Conservation (phyloP, 2,888 invertebrate genomes). For the Lydus trimaculatus region DNA sequence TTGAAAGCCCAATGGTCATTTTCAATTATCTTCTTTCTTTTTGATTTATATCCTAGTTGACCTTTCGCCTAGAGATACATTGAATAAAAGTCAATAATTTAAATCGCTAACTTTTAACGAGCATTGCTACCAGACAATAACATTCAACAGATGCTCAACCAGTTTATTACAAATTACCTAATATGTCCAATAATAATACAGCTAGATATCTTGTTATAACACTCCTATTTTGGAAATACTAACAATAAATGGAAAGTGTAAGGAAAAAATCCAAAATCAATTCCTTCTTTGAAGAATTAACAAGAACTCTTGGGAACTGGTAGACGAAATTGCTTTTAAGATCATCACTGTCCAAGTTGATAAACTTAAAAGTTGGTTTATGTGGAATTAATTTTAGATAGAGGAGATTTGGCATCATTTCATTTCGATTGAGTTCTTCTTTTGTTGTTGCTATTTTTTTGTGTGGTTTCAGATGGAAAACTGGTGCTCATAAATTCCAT, state of each 20-base stretch:
- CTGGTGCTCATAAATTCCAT: neutral
- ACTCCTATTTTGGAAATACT: neutral
- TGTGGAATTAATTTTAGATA: neutral
- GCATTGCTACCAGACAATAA: conserved; percentile 17
- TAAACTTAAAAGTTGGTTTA: neutral
- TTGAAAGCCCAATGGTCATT: neutral
- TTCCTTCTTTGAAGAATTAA: neutral
- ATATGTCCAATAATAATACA: conserved; percentile 16
- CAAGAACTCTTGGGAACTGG: neutral
- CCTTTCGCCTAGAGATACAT: neutral
- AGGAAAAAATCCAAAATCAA: neutral
- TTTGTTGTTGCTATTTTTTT: too few species aligned
- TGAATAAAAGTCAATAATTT: neutral
- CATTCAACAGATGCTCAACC: conserved; percentile 25
- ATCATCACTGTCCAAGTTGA: neutral
- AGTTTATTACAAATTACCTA: conserved; percentile 30
- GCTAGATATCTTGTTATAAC: neutral
- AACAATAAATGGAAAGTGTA: neutral
- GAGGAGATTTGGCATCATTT: neutral
- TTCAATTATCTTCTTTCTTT: neutral
- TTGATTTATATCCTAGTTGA: neutral
- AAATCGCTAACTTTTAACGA: neutral
- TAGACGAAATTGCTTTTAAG: neutral
- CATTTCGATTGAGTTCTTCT: neutral
- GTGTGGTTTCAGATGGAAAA: neutral